Evolutionary conservation across 2,797 vertebrate species (phyloP), one percentile per base, ranked within the genome.

Genomic region (Rhinoraja longicauda): DNA sequence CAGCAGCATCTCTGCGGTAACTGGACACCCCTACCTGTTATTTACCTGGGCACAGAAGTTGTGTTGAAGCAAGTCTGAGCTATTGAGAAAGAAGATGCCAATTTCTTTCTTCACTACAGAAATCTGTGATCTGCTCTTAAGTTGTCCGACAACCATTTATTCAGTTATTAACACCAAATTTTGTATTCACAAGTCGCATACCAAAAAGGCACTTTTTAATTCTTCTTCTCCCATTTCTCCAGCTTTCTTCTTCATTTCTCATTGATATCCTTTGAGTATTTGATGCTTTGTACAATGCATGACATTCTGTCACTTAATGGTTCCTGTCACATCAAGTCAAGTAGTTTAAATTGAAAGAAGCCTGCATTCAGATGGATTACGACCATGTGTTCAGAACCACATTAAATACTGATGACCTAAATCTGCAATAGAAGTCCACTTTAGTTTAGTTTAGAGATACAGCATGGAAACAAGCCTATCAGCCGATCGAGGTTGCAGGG

Each of bases 91-190:
- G 90, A 75, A 36, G 90, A 92, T 75, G 29, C 75, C 4, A 75
- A 12, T 72, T 57, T 73, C 39, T 75, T 53, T 26, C 90, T 73
- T 4, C 29, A 6, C 53, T 53, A 39, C 70, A 75, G 90, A 92
- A 75, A 92, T 92, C 36, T 57, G 36, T 92, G 90, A 75, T 90
- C 26, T 75, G 70, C 72, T 53, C 67, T 92, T 92, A 92, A 10
- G 2, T 26, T 45, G 90, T 45, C 90, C 73, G 90, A 91, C 90
- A 72, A 53, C 3, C 90, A 91, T 73, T 62, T 62, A 32, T 90
- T 62, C 17, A 17, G 10, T 70, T 92, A 75, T 73, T 90, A 92
- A 75, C 39, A 75, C 13, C 5, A 92, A 10, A 7, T 70, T 92
- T 75, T 75, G 45, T 45, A 72, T 75, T 45, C 67, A n/a, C 29